These are phyloP conservation scores for Larimichthys crocea DNA, from an alignment of 2,113 vertebrate species.

Conservation along the genomic window DNA sequence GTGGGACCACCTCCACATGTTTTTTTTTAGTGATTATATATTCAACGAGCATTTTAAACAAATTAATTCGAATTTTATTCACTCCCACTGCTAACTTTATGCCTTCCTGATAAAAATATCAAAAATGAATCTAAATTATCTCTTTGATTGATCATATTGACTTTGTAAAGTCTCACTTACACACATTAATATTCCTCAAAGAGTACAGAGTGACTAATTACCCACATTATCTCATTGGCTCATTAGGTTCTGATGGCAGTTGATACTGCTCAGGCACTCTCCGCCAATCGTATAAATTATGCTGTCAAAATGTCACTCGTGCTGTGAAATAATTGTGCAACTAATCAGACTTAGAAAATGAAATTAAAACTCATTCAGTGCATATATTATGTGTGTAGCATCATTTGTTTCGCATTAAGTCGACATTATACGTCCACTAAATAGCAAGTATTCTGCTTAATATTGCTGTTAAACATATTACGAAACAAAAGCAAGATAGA, in stretches of 20 bases:
- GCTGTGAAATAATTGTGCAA: slow-evolving; percentile 23
- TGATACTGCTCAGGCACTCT: slow-evolving; percentile 17
- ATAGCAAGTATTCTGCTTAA: not conserved
- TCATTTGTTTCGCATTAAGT: not conserved
- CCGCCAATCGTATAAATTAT: slow-evolving; percentile 35
- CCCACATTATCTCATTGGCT: slow-evolving; percentile 52
- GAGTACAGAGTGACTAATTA: slow-evolving; percentile 52
- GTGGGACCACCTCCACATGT: not conserved
- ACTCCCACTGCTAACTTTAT: not conserved
- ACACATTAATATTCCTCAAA: slow-evolving; percentile 31
- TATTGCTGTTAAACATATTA: not conserved
- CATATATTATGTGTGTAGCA: not conserved
- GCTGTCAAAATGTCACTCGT: slow-evolving; percentile 36
- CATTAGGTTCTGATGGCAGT: slow-evolving; percentile 46
- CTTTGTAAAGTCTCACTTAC: slow-evolving; percentile 18
- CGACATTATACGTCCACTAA: not conserved
- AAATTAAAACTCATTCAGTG: slow-evolving; percentile 17
- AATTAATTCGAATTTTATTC: no score
- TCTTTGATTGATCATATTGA: slow-evolving; percentile 41
- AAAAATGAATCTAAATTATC: slow-evolving; percentile 23
- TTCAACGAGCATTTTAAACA: not conserved
- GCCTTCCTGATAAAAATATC: slow-evolving; percentile 8
- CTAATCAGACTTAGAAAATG: slow-evolving; percentile 3
- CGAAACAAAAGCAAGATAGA: not conserved
- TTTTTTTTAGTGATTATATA: not conserved